These are phyloP conservation scores for Dipodomys stephensi DNA, from an alignment of 2,113 vertebrate species.

Conservation along the genomic window DNA sequence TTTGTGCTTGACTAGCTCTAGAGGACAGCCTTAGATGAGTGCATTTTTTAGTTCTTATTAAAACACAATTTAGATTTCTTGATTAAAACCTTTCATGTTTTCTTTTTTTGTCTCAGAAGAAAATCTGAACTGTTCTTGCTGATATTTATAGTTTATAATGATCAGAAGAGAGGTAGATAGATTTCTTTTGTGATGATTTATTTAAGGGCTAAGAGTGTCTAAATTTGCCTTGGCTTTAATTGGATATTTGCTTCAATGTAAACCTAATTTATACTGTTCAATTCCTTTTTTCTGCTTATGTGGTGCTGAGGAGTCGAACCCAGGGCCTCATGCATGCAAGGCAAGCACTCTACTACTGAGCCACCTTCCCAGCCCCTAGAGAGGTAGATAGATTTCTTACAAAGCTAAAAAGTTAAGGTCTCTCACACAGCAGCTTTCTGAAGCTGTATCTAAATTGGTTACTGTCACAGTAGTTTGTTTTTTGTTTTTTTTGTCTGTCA, in stretches of 20 bases:
- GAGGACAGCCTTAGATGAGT: background rate
- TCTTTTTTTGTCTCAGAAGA: constrained; percentile 1
- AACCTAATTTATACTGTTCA: too few relatives aligned
- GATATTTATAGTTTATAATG: background rate
- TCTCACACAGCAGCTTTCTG: background rate
- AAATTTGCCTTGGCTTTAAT: too few relatives aligned
- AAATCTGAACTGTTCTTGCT: background rate
- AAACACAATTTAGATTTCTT: background rate
- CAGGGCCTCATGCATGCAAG: too few relatives aligned
- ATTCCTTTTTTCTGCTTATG: too few relatives aligned
- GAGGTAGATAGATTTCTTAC: background rate
- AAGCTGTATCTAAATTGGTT: background rate
- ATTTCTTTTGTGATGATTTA: background rate
- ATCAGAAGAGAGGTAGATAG: background rate
- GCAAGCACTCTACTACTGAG: too few relatives aligned
- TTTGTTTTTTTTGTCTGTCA: background rate
- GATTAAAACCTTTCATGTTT: constrained; percentile 12
- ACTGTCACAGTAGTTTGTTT: background rate
- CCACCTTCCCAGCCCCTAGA: background rate
- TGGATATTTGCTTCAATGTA: too few relatives aligned
- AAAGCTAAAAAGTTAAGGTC: background rate
- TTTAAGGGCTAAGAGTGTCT: too few relatives aligned
- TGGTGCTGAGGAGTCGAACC: too few relatives aligned
- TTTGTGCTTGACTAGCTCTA: background rate
- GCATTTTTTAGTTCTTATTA: background rate